Percentiles rank a stretch among this genome's conserved stretches.
These are phyloP conservation scores for Dromaius novaehollandiae DNA, from an alignment of 2,113 vertebrate species.

Conservation along the genomic window DNA sequence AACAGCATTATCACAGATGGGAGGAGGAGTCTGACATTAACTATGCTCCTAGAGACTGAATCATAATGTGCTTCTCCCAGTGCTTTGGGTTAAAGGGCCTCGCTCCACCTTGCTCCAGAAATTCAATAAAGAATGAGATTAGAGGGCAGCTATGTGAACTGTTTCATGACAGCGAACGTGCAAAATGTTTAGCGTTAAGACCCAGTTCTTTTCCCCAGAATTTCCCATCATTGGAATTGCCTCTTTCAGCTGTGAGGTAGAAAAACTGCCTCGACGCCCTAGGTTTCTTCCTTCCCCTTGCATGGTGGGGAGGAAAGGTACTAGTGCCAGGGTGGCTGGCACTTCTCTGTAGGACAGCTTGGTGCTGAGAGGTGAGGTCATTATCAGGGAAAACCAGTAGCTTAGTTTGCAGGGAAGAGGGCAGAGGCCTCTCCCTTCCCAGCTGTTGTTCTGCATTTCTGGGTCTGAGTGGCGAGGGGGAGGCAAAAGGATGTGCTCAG, in stretches of 20 bases:
- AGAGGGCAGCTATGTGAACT: not conserved
- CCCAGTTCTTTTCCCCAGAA: not conserved
- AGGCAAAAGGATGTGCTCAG: not conserved
- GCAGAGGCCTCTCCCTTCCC: slow-evolving; percentile 22
- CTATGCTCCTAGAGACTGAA: not conserved
- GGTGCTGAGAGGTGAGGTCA: slow-evolving; percentile 40
- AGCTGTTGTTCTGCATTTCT: not conserved
- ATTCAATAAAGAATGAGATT: not conserved
- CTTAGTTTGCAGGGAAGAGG: not conserved
- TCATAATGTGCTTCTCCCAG: not conserved
- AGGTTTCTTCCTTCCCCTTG: not conserved
- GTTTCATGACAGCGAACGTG: not conserved
- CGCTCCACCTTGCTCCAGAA: not conserved
- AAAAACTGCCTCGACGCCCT: not conserved
- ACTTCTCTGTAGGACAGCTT: not conserved
- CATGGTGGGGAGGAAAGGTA: not conserved
- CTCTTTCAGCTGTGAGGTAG: not conserved
- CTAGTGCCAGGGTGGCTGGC: not conserved
- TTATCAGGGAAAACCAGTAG: not conserved
- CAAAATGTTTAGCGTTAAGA: not conserved
- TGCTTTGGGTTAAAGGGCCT: not conserved
- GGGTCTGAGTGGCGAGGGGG: not conserved
- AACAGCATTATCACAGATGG: not conserved
- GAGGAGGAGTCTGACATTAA: not conserved
- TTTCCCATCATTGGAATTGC: not conserved